Base-by-base conservation (phyloP, 2,113 vertebrate genomes). In the Cinclus cinclus region DNA sequence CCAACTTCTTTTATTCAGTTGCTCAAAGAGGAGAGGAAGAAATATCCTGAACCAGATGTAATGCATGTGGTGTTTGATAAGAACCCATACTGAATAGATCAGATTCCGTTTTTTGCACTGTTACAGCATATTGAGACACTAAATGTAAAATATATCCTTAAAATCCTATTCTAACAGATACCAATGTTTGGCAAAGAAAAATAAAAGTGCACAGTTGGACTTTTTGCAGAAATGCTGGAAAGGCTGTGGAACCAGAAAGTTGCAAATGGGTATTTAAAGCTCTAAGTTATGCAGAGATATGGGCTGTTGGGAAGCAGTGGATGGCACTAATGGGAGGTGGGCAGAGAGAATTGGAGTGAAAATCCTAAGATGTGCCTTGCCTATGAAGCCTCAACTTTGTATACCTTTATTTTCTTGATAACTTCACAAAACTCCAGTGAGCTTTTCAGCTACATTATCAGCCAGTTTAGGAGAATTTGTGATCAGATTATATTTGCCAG, bases 331-430 rank as follows among this genome's bases (percentile, higher is more conserved):
- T 10, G 75, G 68, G 64, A 52, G 16, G 11, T 50, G 33, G 2
- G 0, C 24, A 24, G 47, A 59, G 35, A 25, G 39, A 35, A 62
- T 24, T 15, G 50, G 35, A 4, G 31, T 56, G n/a, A 24, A 68
- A 83, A 78, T 28, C n/a, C 59, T 25, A 31, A 65, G 27, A 28
- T 24, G 7, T 46, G 5, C 49, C 49, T 85, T 22, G 0, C 30
- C n/a, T 18, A 13, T 63, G 64, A 91, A 85, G 12, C 28, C 39
- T 78, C 0, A 0, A 0, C 19, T 62, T 76, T 46, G 14, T 31
- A 7, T 25, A 17, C 15, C 10, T 83, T 87, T 59, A 30, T 93
- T 83, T 70, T 50, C 47, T 77, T 1, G 0, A 77, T 63, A 62
- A 41, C 25, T 28, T 58, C 3, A 9, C 0, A 0, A 53, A 83